These are phyloP conservation scores for Microtus ochrogaster DNA, from an alignment of 2,113 vertebrate species.

Conservation along the genomic window DNA sequence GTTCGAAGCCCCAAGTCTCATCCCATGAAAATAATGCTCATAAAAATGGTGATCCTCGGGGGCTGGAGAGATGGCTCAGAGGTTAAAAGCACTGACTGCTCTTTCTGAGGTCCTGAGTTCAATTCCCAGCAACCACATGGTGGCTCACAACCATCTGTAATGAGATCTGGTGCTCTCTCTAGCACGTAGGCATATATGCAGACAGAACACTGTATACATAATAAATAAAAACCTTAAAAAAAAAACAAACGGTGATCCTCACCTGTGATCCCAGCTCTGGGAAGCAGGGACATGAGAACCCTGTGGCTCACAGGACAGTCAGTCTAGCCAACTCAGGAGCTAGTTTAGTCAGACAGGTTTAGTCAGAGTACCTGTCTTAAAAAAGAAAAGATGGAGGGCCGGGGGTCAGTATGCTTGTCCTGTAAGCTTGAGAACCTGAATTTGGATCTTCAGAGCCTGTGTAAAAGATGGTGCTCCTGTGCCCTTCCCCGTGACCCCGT, in stretches of 20 bases:
- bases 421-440: neutral
- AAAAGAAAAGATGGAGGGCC: neutral
- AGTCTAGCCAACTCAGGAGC: neutral
- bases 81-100: too few species aligned
- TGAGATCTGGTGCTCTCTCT: too few species aligned
- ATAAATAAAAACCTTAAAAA: neutral
- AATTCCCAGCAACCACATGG: too few species aligned
- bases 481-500: neutral
- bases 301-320: neutral
- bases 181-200: too few species aligned
- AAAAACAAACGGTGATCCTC: neutral
- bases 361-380: neutral
- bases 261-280: neutral
- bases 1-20: fast-evolving
- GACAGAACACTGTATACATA: too few species aligned
- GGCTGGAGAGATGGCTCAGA: too few species aligned
- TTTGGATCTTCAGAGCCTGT: neutral
- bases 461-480: neutral
- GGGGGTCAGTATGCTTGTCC: neutral
- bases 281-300: neutral
- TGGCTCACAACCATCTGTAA: too few species aligned
- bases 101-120: too few species aligned
- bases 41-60: neutral
- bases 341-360: too few species aligned
- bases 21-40: too few species aligned